Evolutionary conservation across 2,888 invertebrate genomes (phyloP).

Genomic region (Brachynemurus nebulosus): DNA sequence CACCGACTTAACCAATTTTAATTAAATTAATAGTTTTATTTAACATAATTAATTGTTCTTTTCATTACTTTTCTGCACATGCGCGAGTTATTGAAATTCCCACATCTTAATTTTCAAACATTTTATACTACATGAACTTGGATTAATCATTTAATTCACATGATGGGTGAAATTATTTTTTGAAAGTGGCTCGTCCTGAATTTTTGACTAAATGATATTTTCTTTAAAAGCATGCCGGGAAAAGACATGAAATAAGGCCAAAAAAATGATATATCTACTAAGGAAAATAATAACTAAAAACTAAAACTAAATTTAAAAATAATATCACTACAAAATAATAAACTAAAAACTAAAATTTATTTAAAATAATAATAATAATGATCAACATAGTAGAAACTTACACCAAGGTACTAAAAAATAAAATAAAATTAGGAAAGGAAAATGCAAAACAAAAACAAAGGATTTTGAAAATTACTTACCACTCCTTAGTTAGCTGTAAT

Average conservation of each 20-base stretch:
- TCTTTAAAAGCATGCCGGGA: constrained; percentile 37
- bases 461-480: constrained; percentile 1
- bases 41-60: too few species aligned
- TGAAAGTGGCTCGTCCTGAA: constrained; percentile 14
- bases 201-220: background rate
- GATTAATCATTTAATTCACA: constrained; percentile 1
- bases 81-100: too few species aligned
- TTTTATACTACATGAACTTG: too few species aligned
- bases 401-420: background rate
- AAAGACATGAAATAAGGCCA: constrained; percentile 31
- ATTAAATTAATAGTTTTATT: too few species aligned
- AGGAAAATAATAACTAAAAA: too few species aligned
- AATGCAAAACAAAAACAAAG: background rate
- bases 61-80: too few species aligned
- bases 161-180: constrained; percentile 2
- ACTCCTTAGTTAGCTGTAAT: background rate
- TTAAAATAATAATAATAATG: constrained; percentile 14
- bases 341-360: constrained; percentile 9
- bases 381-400: constrained; percentile 2
- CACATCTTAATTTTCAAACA: too few species aligned
- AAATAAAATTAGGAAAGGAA: background rate
- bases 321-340: constrained; percentile 6
- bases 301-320: constrained; percentile 18
- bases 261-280: too few species aligned
- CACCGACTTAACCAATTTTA: background rate